Base-by-base conservation (phyloP, 2,797 vertebrate genomes). In the Silurus aristotelis region DNA sequence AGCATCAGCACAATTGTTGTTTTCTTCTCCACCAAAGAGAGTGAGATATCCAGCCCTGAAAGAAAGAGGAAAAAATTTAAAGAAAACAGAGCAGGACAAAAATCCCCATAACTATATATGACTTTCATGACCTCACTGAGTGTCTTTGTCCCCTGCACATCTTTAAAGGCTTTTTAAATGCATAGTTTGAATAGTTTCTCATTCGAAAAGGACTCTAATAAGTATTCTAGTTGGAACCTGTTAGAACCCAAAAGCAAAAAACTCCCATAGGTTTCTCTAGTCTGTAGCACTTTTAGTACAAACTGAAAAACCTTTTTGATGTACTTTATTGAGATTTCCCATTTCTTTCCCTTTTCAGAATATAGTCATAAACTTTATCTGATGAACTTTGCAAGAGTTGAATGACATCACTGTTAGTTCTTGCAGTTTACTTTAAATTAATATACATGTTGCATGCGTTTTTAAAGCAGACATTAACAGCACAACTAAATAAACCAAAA, bases 11-110 rank as follows among this genome's bases (percentile, higher is more conserved):
- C 85, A 15, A 87, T 96, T 91, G 82, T 86, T 93, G 91, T 89
- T 92, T 46, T 85, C 91, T 82, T 96, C 94, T 0, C 92, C 94
- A 67, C 94, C 96, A 22, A 94, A 96, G n/a, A 97, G 92, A 0
- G 93, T 95, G 86, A 97, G 92, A 90, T 96, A 97, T n/a, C 96
- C 96, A 0, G 94, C 95, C 91, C 96, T 97, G 88, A 66, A 85
- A 66, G 31, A 79, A 1, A 73, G 60, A 25, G 55, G 64, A 66
- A 80, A 86, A 48, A n/a, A 5, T 52, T 8, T 27, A 58, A 58
- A 38, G 27, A 52, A 52, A 52, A 6, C 43, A 84, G 15, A 17
- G 0, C 19, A 31, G 67, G 48, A 64, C 46, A 73, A 77, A 56
- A 77, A 56, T 10, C 43, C 0, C 19, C 43, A 82, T 58, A 56